A percentile compares a stretch with the other conserved stretches of the same genome.
Evolutionary conservation across 2,113 vertebrate species (phyloP).

Genomic region (Pardalotus punctatus): DNA sequence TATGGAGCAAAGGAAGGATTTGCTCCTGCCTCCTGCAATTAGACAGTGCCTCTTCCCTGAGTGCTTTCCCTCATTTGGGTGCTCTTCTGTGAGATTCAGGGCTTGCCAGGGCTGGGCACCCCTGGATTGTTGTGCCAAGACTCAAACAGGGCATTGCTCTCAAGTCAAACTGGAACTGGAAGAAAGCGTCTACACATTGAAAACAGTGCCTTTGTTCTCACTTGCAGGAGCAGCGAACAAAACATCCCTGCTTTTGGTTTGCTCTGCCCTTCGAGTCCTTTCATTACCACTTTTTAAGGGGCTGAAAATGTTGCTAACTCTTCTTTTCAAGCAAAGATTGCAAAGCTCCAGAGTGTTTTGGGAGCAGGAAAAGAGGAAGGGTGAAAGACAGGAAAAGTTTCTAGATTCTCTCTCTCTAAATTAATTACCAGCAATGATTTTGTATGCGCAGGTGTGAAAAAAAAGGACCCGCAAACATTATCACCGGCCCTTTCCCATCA

Average conservation of each 20-base stretch:
- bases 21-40: neutral
- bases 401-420: neutral
- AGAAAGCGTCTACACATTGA: neutral
- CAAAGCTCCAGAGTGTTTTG: neutral
- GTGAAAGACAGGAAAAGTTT: constrained; percentile 15
- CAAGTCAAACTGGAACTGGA: neutral
- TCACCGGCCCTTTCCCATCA: constrained; percentile 17
- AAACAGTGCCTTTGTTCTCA: constrained; percentile 33
- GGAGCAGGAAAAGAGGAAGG: neutral
- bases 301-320: constrained; percentile 20
- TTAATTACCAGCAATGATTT: neutral
- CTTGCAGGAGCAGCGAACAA: neutral
- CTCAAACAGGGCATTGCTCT: neutral
- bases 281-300: constrained; percentile 20
- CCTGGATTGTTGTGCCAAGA: neutral
- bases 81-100: neutral
- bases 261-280: neutral
- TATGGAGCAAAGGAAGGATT: neutral
- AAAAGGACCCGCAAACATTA: neutral
- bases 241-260: neutral
- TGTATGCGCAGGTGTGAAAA: neutral
- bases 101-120: neutral
- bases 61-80: neutral
- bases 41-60: neutral
- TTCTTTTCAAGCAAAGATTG: neutral